Evolutionary conservation across 2,113 vertebrate species (phyloP), one percentile per base, ranked within the genome.

Genomic region (Alectura lathami): DNA sequence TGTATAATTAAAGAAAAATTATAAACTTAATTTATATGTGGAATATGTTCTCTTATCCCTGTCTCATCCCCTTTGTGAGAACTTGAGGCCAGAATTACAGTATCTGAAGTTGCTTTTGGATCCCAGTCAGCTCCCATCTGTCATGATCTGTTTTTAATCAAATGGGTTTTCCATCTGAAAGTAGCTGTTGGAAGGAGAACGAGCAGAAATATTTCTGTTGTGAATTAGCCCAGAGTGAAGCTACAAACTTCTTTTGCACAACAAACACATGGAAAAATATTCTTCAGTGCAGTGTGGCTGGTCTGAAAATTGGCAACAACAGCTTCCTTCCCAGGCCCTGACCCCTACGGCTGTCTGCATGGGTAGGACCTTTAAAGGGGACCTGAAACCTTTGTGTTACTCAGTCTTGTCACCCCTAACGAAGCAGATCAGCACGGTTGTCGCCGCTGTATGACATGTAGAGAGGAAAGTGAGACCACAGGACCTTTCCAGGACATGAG

Each of bases 81-180:
- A 91, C 76, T 40, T 13, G 0, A 60, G 80, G 76, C 96, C 91
- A 86, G 76, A 94, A 88, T 88, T 94, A 83, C 91, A 94, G 94
- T 94, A 91, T 95, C 79, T 81, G 76, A 87, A 94, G 83, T 93
- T 93, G 50, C 75, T 91, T 86, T 97, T 95, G 95, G 94, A 95
- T 83, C n/a, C 30, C n/a, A 45, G 87, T 95, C 89, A 95, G 88
- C 85, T 96, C 83, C 89, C 91, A 93, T 91, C 89, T 93, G 89
- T 88, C 56, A 75, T 59, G 68, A 89, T 89, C 85, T 95, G 94
- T 81, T 96, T 96, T 97, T 95, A 97, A 96, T 95, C 8, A 0
- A 91, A 95, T 95, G 91, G 79, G 54, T 96, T 96, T 96, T 96
- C 96, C 95, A 91, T 96, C 91, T 94, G 89, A 96, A 90, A 96